Conservation (phyloP, 2,888 invertebrate species). For the Ernsta delagoae region DNA sequence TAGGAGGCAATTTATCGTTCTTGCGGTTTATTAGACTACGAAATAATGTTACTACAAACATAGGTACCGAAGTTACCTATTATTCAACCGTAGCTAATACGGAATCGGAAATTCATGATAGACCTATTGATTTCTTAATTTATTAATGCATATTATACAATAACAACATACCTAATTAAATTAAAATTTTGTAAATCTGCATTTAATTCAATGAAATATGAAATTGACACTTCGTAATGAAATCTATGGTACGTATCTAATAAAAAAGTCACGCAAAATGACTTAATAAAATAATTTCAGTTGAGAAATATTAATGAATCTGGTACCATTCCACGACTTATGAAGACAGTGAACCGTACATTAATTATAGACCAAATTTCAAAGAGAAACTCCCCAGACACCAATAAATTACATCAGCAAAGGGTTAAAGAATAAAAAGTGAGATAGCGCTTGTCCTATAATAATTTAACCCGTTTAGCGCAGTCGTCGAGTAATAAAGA, state of each 20-base stretch:
- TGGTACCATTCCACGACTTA: slow-evolving; percentile 69
- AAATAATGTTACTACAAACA: slow-evolving; percentile 24
- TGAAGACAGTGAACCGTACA: slow-evolving; percentile 57
- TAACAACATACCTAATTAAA: no score
- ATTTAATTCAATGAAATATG: not conserved
- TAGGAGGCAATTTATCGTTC: slow-evolving; percentile 52
- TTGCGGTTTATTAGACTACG: slow-evolving; percentile 24
- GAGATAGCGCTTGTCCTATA: slow-evolving; percentile 76
- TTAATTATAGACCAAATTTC: slow-evolving; percentile 71
- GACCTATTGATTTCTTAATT: no score
- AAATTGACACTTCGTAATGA: no score
- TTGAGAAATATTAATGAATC: slow-evolving; percentile 39
- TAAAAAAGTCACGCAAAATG: not conserved
- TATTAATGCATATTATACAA: no score
- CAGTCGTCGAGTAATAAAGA: slow-evolving; percentile 82
- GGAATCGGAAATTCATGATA: no score
- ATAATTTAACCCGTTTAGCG: slow-evolving; percentile 84
- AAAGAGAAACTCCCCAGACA: slow-evolving; percentile 67
- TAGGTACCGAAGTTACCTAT: no score
- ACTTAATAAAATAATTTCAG: not conserved
- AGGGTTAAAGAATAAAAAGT: slow-evolving; percentile 79
- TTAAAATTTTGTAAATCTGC: no score
- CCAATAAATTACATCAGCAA: slow-evolving; percentile 72
- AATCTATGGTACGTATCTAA: no score
- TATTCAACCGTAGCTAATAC: slow-evolving; percentile 12